Percentiles rank a stretch among this genome's conserved stretches.
Evolutionary conservation across 2,797 vertebrate species (phyloP).

Genomic region (Sciurus vulgaris): DNA sequence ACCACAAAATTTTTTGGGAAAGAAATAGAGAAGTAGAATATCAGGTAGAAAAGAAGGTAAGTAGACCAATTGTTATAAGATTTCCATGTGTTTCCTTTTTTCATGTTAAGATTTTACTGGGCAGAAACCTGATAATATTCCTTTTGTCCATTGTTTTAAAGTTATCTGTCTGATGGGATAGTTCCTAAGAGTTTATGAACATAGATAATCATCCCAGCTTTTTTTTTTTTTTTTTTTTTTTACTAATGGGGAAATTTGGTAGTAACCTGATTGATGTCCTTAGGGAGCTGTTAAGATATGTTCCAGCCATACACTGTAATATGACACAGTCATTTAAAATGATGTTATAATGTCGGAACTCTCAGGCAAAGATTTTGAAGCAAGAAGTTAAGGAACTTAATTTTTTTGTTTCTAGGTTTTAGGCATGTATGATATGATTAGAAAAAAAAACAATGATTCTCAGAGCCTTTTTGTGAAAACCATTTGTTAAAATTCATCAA

Average conservation of each 20-base stretch:
- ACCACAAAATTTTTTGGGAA: not conserved
- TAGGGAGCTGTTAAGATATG: not conserved
- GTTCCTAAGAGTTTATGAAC: not conserved
- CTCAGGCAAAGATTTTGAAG: not conserved
- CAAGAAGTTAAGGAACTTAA: not conserved
- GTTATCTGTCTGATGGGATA: not conserved
- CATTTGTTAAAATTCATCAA: not conserved
- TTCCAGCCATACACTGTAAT: not conserved
- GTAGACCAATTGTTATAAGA: not conserved
- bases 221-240: not conserved
- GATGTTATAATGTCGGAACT: not conserved
- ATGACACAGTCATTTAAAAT: not conserved
- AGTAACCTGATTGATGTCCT: not conserved
- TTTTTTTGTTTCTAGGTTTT: conserved; percentile 7
- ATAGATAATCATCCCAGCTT: not conserved
- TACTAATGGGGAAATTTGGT: not conserved
- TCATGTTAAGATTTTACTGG: no score
- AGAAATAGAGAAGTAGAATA: not conserved
- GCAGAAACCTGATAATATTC: not conserved
- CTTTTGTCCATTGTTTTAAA: not conserved
- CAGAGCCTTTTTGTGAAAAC: not conserved
- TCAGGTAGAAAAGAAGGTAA: not conserved
- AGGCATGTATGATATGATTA: not conserved
- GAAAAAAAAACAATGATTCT: conserved; percentile 23
- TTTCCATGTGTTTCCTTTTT: not conserved